Percentiles rank a stretch among this genome's conserved stretches.
Conservation (phyloP, 2,113 vertebrate species). For the Megaceryle torquata region DNA sequence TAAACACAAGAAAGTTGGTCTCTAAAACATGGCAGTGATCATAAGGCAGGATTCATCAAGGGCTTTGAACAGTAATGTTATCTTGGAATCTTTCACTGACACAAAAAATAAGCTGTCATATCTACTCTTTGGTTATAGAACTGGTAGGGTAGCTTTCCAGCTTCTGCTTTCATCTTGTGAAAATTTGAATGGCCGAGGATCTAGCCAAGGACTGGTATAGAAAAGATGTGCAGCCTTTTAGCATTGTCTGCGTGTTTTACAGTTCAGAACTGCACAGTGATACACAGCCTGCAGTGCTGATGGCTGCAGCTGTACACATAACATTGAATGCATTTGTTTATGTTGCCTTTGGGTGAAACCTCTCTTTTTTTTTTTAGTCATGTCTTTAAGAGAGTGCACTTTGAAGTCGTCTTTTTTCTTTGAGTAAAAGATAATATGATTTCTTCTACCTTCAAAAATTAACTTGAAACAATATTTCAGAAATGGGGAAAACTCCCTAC, state of each 20-base stretch:
- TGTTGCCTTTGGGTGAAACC: neutral
- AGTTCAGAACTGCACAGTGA: neutral
- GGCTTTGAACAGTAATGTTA: neutral
- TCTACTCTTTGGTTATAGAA: neutral
- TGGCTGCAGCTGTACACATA: neutral
- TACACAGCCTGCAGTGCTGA: neutral
- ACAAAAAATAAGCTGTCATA: neutral
- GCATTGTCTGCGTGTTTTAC: neutral
- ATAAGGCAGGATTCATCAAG: neutral
- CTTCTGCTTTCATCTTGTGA: neutral
- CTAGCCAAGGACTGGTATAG: neutral
- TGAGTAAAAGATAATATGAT: neutral
- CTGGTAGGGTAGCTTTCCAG: neutral
- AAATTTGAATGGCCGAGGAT: neutral
- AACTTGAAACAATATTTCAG: neutral
- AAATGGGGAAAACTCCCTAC: neutral
- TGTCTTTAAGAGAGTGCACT: neutral
- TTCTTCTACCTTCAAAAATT: neutral
- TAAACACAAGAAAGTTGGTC: neutral
- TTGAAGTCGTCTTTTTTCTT: neutral
- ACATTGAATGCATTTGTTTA: fast-evolving
- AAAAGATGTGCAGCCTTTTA: neutral
- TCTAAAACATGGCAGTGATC: neutral
- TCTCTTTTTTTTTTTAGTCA: neutral
- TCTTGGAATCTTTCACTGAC: neutral